Evolutionary conservation across 1,140 invertebrate species (phyloP), one percentile per base, ranked within the genome.

Genomic region (Drosophila nigromelanica): DNA sequence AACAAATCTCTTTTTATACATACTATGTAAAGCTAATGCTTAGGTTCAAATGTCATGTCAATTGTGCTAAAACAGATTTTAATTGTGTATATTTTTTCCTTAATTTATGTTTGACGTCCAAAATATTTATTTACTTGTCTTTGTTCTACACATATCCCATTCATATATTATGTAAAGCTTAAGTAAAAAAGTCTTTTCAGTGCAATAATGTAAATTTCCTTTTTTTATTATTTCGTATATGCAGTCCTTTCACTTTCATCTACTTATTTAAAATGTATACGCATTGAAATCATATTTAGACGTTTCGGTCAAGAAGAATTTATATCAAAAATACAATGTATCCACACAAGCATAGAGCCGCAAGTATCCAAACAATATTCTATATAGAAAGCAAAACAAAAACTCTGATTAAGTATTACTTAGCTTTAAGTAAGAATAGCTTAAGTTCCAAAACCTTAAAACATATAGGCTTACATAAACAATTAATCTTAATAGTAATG

Each of bases 381-480:
- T 60, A 43, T 33, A 33, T 45, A 63, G 39, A 40, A 72, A 59
- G 35, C 15, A 52, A 71, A 75, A 45, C 37, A 87, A 69, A 69
- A 74, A 83, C 77, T 89, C 80, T 89, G 80, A 78, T 89, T 89
- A 89, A 89, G 83, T 89, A 89, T 89, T 89, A 89, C 76, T 68
- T 89, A 87, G 83, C 62, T 48, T 76, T 79, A 64, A 69, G 73
- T 83, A 56, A 85, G 68, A 35, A 54, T 76, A 73, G 69, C 63
- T 89, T 87, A 89, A 89, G 85, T 74, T 82, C 43, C 62, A 54
- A 37, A 62, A 72, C 18, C 45, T 40, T 56, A 62, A 55, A 56
- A 47, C n/a, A 63, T 18, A 50, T 75, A 60, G 50, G 60, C 60
- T 63, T 78, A 70, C 48, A 48, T 39, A 75, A 70, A 45, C 59